These are phyloP conservation scores for Amblyopsis rosae DNA, from an alignment of 2,113 vertebrate genomes.

Conservation along the genomic window DNA sequence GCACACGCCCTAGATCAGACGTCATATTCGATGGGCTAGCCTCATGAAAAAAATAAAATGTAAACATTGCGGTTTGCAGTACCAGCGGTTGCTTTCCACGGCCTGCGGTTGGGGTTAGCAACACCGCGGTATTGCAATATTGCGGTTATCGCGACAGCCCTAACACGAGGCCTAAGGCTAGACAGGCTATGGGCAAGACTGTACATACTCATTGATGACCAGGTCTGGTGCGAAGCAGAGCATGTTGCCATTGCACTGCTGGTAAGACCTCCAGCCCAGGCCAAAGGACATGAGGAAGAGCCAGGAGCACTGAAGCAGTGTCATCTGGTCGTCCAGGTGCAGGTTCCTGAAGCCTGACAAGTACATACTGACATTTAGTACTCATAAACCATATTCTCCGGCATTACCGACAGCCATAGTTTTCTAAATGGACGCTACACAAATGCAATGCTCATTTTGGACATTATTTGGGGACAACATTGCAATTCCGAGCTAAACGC, in stretches of 20 bases:
- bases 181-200: background rate
- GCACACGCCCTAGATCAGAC: too few species aligned
- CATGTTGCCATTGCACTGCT: constrained; percentile 85
- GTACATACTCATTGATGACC: constrained; percentile 94
- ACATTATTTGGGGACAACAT: too few species aligned
- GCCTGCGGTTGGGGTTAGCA: too few species aligned
- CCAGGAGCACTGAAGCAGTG: constrained; percentile 96
- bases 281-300: constrained; percentile 98
- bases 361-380: background rate
- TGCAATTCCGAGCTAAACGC: too few species aligned
- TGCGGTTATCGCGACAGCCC: too few species aligned
- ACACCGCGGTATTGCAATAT: too few species aligned
- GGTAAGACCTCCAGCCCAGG: constrained; percentile 95
- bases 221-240: constrained; percentile 97
- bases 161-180: background rate
- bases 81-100: too few species aligned
- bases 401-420: background rate
- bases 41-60: too few species aligned
- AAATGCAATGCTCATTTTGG: too few species aligned
- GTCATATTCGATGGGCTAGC: too few species aligned
- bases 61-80: too few species aligned
- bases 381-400: background rate
- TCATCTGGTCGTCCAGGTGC: constrained; percentile 99
- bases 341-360: constrained; percentile 90
- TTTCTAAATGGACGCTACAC: too few species aligned